Percentiles rank a stretch among this genome's conserved stretches.
phyloP scores from a whole-genome alignment of 2,113 vertebrate genomes.

The Elephantulus edwardii region DNA sequence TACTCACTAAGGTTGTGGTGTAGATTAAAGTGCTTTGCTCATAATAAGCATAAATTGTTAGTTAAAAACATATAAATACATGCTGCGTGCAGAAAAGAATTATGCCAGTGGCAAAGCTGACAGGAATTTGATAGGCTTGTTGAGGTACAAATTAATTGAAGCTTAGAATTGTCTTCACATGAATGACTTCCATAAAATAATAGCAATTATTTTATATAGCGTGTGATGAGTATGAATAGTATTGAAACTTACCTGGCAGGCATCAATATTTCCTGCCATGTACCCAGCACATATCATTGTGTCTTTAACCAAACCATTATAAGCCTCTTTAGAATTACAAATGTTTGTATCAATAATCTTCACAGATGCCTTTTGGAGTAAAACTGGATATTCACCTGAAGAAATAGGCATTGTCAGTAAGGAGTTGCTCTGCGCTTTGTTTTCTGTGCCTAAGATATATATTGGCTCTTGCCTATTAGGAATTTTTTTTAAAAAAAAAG shows the following conservation, averaged over 20 bases:
- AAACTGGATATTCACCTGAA: slow-evolving; percentile 65
- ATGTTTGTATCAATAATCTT: slow-evolving; percentile 89
- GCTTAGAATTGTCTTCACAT: not conserved
- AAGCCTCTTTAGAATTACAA: slow-evolving; percentile 81
- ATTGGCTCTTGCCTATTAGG: not conserved
- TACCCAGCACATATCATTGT: slow-evolving; percentile 89
- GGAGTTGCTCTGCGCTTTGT: not conserved
- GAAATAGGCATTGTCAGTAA: not conserved
- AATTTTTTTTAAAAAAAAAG: not conserved
- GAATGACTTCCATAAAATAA: slow-evolving; percentile 4
- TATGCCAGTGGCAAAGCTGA: slow-evolving; percentile 79
- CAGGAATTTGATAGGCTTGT: slow-evolving; percentile 2
- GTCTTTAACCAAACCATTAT: slow-evolving; percentile 76
- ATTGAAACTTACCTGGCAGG: slow-evolving; percentile 87
- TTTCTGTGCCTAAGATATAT: not conserved
- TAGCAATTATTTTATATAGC: not conserved
- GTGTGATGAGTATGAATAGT: not conserved
- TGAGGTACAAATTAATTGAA: not conserved
- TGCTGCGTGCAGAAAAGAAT: not conserved
- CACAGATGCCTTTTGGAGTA: slow-evolving; percentile 89
- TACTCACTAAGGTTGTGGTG: not conserved
- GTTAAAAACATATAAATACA: not conserved
- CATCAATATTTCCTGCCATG: slow-evolving; percentile 86
- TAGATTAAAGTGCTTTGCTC: slow-evolving; percentile 11
- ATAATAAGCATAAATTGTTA: not conserved